These are phyloP conservation scores for Agelas oroides DNA, from an alignment of 37 sponge, comb jelly and placozoan genomes.

Conservation along the genomic window DNA sequence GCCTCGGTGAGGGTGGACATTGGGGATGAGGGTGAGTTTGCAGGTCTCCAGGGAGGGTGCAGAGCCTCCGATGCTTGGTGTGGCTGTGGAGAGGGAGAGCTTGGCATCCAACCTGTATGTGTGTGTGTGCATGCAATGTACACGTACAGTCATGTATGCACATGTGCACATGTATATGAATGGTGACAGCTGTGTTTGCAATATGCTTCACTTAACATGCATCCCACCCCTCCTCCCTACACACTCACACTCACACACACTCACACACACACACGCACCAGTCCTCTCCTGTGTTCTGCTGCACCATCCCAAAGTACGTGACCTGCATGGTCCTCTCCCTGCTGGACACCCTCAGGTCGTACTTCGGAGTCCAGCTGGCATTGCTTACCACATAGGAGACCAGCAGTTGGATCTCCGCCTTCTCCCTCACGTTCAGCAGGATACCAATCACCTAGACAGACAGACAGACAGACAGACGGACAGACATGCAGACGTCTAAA, in stretches of 20 bases:
- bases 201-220: too few species aligned
- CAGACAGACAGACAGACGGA: too few species aligned
- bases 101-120: conserved; percentile 55
- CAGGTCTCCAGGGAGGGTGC: conserved; percentile 71
- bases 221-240: background rate
- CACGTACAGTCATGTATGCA: too few species aligned
- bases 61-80: conserved; percentile 85
- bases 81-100: conserved; percentile 84
- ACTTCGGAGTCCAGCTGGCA: conserved; percentile 92
- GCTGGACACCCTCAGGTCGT: conserved; percentile 87
- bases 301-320: conserved; percentile 88
- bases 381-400: conserved; percentile 84
- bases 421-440: conserved; percentile 68
- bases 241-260: background rate
- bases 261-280: conserved; percentile 59
- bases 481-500: too few species aligned
- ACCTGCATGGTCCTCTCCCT: conserved; percentile 77
- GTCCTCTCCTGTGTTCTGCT: conserved; percentile 93
- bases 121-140: too few species aligned
- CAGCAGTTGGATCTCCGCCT: conserved; percentile 63
- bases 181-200: background rate
- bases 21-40: conserved; percentile 42
- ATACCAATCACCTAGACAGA: conserved; percentile 38
- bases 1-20: conserved; percentile 19
- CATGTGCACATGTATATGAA: background rate